phyloP scores from a whole-genome alignment of 2,888 invertebrate species.

The Aproaerema taeniolella region DNA sequence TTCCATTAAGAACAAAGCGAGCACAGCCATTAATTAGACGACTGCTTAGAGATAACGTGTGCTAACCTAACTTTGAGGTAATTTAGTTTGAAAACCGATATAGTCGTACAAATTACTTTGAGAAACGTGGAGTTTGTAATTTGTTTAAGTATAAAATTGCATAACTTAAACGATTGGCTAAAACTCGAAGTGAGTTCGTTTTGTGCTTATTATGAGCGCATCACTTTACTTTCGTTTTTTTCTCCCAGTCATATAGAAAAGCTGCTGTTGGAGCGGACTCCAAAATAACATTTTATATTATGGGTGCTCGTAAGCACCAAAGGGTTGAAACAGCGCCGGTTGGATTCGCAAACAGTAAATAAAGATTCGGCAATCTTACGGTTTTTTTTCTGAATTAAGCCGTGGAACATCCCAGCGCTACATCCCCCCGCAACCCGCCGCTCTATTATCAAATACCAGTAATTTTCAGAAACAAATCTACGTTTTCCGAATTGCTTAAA shows the following conservation, averaged over 20 bases:
- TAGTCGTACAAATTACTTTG: too few relatives aligned
- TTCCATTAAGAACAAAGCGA: constrained; percentile 7
- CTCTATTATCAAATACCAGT: constrained; percentile 69
- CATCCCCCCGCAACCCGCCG: constrained; percentile 37
- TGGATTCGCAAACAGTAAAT: constrained; percentile 66
- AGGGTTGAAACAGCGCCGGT: constrained; percentile 63
- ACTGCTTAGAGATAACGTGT: background rate
- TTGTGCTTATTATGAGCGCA: too few relatives aligned
- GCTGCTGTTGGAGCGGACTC: constrained; percentile 38
- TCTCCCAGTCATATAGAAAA: constrained; percentile 37
- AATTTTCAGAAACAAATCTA: constrained; percentile 57
- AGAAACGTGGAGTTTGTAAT: too few relatives aligned
- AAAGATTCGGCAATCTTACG: constrained; percentile 61
- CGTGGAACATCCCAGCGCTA: constrained; percentile 51
- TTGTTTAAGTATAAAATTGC: too few relatives aligned
- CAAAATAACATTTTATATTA: constrained; percentile 60
- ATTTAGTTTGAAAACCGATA: too few relatives aligned
- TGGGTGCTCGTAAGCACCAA: constrained; percentile 44
- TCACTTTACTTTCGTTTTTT: constrained; percentile 31
- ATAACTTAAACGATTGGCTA: too few relatives aligned
- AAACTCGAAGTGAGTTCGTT: too few relatives aligned
- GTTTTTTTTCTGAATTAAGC: constrained; percentile 68
- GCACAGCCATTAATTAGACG: constrained; percentile 5
- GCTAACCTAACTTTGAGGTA: too few relatives aligned
- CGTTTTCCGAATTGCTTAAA: constrained; percentile 37